These are phyloP conservation scores for Drosophila obscura DNA, from an alignment of 1,140 invertebrate genomes.

Conservation along the genomic window DNA sequence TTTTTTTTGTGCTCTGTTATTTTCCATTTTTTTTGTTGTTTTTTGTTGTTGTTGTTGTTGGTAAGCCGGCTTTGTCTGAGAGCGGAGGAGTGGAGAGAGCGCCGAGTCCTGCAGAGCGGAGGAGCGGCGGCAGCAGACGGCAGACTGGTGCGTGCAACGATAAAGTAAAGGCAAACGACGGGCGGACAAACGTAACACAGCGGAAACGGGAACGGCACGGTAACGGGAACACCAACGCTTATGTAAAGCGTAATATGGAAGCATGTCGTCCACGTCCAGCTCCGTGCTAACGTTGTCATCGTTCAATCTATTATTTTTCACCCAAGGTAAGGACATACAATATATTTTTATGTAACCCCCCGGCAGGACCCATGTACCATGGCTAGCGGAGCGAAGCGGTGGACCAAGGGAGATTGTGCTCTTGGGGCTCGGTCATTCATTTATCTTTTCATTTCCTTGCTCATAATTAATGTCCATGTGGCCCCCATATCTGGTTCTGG, in stretches of 20 bases:
- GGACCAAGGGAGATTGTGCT: too few relatives aligned
- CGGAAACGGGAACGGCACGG: slow-evolving; percentile 1
- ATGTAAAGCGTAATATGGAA: slow-evolving; percentile 83
- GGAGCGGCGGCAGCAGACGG: slow-evolving; percentile 4
- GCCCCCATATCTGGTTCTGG: too few relatives aligned
- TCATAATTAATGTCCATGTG: too few relatives aligned
- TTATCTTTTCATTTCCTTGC: too few relatives aligned
- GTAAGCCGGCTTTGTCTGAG: slow-evolving; percentile 42
- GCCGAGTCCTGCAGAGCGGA: slow-evolving; percentile 10
- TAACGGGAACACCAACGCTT: slow-evolving; percentile 48
- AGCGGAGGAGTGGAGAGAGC: slow-evolving; percentile 15
- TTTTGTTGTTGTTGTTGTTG: neutral
- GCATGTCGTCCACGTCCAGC: slow-evolving; percentile 83
- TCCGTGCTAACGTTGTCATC: slow-evolving; percentile 83
- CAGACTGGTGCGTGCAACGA: neutral
- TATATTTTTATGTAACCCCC: slow-evolving; percentile 38
- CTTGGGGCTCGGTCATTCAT: too few relatives aligned
- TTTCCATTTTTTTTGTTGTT: too few relatives aligned
- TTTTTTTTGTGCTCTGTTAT: slow-evolving; percentile 27
- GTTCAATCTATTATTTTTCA: slow-evolving; percentile 84
- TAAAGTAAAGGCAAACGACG: too few relatives aligned
- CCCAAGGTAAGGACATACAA: slow-evolving; percentile 72
- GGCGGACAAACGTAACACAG: too few relatives aligned
- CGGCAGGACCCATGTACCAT: slow-evolving; percentile 14
- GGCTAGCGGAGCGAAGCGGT: neutral